phyloP scores from a whole-genome alignment of 2,888 invertebrate species.

The Mythimna loreyi region DNA sequence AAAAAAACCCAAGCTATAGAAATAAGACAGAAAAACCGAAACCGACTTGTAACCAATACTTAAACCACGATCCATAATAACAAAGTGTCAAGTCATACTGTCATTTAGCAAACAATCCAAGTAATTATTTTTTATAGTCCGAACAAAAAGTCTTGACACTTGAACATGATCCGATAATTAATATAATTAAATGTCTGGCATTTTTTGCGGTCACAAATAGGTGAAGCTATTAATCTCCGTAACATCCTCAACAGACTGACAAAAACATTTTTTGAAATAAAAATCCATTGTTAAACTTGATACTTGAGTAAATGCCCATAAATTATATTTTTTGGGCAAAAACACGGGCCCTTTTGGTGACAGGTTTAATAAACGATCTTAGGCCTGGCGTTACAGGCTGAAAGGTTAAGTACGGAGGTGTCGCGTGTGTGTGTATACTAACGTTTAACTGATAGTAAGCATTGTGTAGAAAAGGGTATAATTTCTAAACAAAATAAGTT shows the following conservation, averaged over 20 bases:
- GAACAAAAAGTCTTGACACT: slow-evolving; percentile 40
- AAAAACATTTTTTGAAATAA: slow-evolving; percentile 43
- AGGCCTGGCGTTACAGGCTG: background rate
- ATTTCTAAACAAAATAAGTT: too few species aligned
- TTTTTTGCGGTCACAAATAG: slow-evolving; percentile 34
- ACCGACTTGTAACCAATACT: slow-evolving; percentile 2
- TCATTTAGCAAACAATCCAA: background rate
- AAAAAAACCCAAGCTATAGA: too few species aligned
- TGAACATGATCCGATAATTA: slow-evolving; percentile 25
- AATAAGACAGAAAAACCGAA: background rate
- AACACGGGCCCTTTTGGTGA: slow-evolving; percentile 15
- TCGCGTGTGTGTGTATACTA: background rate
- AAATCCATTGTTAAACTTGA: slow-evolving; percentile 36
- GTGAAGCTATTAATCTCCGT: slow-evolving; percentile 40
- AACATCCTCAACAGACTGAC: slow-evolving; percentile 27
- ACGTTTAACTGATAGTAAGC: background rate
- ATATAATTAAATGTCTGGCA: slow-evolving; percentile 39
- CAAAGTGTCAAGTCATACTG: slow-evolving; percentile 13
- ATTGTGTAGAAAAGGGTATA: too few species aligned
- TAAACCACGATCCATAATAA: background rate
- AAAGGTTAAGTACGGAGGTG: background rate
- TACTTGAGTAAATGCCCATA: slow-evolving; percentile 29
- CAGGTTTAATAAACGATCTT: slow-evolving; percentile 29
- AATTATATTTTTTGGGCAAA: slow-evolving; percentile 38
- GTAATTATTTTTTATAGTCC: slow-evolving; percentile 22